Conservation (phyloP, 1,140 invertebrate species). For the Bombus superbus region DNA sequence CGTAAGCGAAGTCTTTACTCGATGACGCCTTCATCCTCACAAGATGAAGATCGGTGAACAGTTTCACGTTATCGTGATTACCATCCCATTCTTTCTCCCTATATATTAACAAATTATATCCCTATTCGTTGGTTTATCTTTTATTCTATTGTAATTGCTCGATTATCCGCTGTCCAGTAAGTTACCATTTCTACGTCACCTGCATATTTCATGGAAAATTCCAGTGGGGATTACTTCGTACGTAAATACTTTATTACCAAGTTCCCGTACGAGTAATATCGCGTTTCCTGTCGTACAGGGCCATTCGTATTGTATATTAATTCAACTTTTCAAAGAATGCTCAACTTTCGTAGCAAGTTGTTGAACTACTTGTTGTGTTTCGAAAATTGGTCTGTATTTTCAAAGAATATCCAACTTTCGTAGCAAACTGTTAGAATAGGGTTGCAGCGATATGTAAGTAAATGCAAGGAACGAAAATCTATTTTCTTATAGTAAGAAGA, state of each 20-base stretch:
- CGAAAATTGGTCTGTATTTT: not conserved
- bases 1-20: conserved; percentile 43
- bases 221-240: not conserved
- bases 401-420: not conserved
- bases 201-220: not conserved
- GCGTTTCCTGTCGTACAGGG: not conserved
- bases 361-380: not conserved
- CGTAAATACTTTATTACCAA: not conserved
- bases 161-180: not conserved
- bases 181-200: not conserved
- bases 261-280: not conserved
- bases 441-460: no score
- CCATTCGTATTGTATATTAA: not conserved
- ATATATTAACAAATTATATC: no score
- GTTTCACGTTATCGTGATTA: not conserved
- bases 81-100: not conserved
- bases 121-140: not conserved
- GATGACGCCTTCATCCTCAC: conserved; percentile 23
- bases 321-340: no score
- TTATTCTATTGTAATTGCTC: conserved; percentile 30
- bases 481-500: not conserved
- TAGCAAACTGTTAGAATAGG: no score
- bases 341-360: no score
- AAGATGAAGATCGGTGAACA: not conserved
- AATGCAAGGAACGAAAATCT: not conserved